Base-by-base conservation (phyloP, 1,140 invertebrate genomes). In the Drosophila simulans region DNA sequence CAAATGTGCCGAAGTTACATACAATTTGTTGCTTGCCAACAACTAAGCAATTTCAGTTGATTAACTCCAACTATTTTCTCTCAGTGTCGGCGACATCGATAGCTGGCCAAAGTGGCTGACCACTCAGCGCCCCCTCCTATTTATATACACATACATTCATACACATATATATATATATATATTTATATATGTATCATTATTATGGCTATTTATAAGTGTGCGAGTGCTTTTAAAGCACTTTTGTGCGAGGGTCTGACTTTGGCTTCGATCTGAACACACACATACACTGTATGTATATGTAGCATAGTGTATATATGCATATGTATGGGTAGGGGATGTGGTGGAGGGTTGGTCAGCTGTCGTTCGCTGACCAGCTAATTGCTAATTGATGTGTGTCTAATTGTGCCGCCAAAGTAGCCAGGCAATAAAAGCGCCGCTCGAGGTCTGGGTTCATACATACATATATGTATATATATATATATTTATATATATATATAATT, bases 381-480 rank as follows among this genome's bases (percentile, higher is more conserved):
- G 83, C 72, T 86, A 86, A 88, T 83, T 86, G 83, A 86, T 86
- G 83, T 86, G 83, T 86, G 83, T 83, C 83, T 86, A 86, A 86
- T 86, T 79, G 71, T 80, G 83, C 56, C 76, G 71, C 83, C 75
- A 88, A 86, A 86, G 83, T 86, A 72, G 83, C 83, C 84, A 86
- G 83, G 83, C 83, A 86, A 86, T 86, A 86, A 86, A 74, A 79
- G 68, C 75, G 45, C 43, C 64, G 35, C 66, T 35, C 45, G 53
- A 46, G 48, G 57, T 42, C n/a, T 42, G 53, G 11, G 13, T n/a
- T 5, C 42, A 25, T 22, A 22, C 20, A 22, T 22, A 22, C 20
- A 22, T 22, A 22, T 3, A 22, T 22, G 0, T 22, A 3, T 22
- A 22, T 3, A 22, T 22, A 22, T 3, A 22, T 20, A 20, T 22